A percentile compares a stretch with the other conserved stretches of the same genome.
Conservation (phyloP, 1,140 invertebrate genomes). For the Anthonomus grandis region DNA sequence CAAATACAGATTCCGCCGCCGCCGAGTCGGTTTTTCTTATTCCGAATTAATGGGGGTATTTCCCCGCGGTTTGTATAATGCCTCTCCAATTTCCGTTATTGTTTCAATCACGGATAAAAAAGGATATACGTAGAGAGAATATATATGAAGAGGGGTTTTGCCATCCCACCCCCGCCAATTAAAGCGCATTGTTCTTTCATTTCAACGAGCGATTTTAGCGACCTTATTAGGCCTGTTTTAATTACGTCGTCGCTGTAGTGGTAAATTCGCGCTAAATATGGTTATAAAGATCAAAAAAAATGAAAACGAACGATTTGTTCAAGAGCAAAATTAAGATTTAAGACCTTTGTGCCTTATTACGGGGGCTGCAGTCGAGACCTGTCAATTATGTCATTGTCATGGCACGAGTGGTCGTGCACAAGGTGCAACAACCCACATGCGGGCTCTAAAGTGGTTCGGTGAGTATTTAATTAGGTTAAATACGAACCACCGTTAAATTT, state of each 20-base stretch:
- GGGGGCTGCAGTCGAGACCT: constrained; percentile 2
- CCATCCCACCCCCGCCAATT: too few relatives aligned
- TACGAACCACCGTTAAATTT: too few relatives aligned
- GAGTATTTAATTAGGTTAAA: too few relatives aligned
- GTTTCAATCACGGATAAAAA: constrained; percentile 19
- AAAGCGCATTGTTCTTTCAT: too few relatives aligned
- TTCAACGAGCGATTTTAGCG: too few relatives aligned
- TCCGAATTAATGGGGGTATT: constrained; percentile 26
- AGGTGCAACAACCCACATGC: too few relatives aligned
- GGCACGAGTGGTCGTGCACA: constrained; percentile 6
- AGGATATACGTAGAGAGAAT: neutral
- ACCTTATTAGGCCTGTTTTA: too few relatives aligned
- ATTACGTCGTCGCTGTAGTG: too few relatives aligned
- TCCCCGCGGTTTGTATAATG: constrained; percentile 26
- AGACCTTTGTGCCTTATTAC: constrained; percentile 3
- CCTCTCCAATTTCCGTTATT: constrained; percentile 26
- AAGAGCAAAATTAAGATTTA: neutral
- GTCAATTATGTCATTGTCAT: constrained; percentile 15
- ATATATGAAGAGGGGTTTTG: neutral
- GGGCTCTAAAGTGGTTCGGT: too few relatives aligned
- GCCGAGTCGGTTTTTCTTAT: constrained; percentile 19
- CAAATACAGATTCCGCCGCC: constrained; percentile 19
- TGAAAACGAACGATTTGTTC: neutral
- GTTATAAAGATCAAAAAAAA: too few relatives aligned
- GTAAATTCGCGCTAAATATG: too few relatives aligned